Base-by-base conservation (phyloP, 2,797 vertebrate genomes). In the Paratrypauchen microcephalus region DNA sequence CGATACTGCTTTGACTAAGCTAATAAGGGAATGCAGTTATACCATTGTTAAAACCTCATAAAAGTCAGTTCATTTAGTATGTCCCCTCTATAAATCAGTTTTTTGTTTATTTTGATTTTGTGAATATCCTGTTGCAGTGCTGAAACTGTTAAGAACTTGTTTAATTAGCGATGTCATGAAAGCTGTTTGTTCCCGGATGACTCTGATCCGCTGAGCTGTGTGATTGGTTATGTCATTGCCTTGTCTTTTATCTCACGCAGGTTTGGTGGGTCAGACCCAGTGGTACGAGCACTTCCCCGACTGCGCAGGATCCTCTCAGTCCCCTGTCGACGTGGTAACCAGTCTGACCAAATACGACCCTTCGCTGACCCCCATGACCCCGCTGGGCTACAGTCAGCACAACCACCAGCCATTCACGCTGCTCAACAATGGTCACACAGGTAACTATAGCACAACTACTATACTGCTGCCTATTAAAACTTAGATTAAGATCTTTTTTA, bases 401-500 rank as follows among this genome's bases (percentile, higher is more conserved):
- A 89, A 83, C 8, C 76, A 82, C 1, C 73, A 69, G 0, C 77
- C 84, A 26, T 93, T 96, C 83, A 85, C 73, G 2, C 90, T 97
- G 6, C 81, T 68, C 75, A 97, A 98, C 67, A 96, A 95, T 0
- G 96, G 96, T 15, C 97, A 98, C 84, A 95, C 96, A 81, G 96
- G 97, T 97, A 93, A 92, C 79, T 66, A n/a, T n/a, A 78, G 68
- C 70, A 58, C 74, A 67, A 45, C 12, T 45, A 13, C 41, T 15
- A 45, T 6, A 45, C 13, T 16, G 2, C 39, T 41, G 39, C 12
- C 39, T 3, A 41, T 41, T 41, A 45, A 45, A 45, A 12, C 41
- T 41, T 3, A 41, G 12, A 12, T 41, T 13, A 13, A 41, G 39
- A 41, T 13, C 39, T 41, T 1, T 41, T 45, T 45, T 15, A 45